These are phyloP conservation scores for Daphoenositta chrysoptera DNA, from an alignment of 2,113 vertebrate genomes.

Conservation along the genomic window DNA sequence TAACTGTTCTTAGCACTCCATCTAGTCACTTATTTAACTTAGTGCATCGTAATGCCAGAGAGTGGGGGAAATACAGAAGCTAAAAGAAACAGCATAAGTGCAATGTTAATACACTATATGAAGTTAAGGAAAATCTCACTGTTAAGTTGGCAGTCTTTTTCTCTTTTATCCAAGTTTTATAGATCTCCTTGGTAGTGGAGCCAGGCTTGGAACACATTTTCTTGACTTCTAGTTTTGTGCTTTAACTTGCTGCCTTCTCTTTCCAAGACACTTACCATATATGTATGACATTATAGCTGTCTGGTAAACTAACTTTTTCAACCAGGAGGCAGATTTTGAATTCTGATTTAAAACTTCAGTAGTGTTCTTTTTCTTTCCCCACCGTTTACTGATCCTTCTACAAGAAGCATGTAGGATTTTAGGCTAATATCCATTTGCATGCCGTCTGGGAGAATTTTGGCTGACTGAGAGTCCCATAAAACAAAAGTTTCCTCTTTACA, in stretches of 20 bases:
- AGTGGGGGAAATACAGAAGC: conserved; percentile 1
- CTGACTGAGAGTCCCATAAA: conserved; percentile 56
- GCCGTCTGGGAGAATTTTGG: conserved; percentile 60
- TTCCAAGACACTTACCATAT: conserved; percentile 47
- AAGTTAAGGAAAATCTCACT: conserved; percentile 46
- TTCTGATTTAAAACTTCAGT: conserved; percentile 47
- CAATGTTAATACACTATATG: conserved; percentile 55
- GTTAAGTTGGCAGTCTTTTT: conserved; percentile 15
- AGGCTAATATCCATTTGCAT: conserved; percentile 66
- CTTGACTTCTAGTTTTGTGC: conserved; percentile 33
- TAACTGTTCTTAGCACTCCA: background rate
- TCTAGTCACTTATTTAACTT: background rate
- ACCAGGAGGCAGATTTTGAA: conserved; percentile 48
- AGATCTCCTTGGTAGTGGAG: conserved; percentile 32
- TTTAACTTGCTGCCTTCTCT: conserved; percentile 43
- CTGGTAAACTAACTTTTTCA: conserved; percentile 54
- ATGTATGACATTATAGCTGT: conserved; percentile 52
- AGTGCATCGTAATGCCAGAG: background rate
- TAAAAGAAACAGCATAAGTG: conserved; percentile 39
- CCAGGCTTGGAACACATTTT: conserved; percentile 51
- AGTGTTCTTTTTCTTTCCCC: conserved; percentile 30
- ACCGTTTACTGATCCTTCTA: conserved; percentile 9
- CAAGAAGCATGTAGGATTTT: conserved; percentile 50
- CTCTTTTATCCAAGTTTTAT: conserved; percentile 38
- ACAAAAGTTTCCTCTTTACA: conserved; percentile 65